Percentiles rank a stretch among this genome's conserved stretches.
These are phyloP conservation scores for Chrysopilus asiliformis DNA, from an alignment of 2,888 invertebrate species.

Conservation along the genomic window DNA sequence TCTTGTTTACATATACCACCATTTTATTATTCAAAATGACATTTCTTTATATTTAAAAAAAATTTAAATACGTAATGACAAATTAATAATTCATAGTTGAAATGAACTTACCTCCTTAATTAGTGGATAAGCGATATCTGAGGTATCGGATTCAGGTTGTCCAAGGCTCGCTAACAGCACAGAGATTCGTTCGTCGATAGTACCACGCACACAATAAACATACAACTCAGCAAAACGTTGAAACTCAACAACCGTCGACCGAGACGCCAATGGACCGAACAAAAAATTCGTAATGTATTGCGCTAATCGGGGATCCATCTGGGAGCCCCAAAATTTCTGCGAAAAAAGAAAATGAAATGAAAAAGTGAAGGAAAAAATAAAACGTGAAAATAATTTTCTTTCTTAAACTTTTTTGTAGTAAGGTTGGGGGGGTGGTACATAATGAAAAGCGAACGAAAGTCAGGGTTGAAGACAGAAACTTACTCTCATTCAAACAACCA, in stretches of 20 bases:
- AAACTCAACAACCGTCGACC: slow-evolving; percentile 42
- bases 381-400: too few species aligned
- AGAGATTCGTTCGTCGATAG: slow-evolving; percentile 47
- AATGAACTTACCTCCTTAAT: slow-evolving; percentile 45
- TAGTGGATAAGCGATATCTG: slow-evolving; percentile 45
- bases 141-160: slow-evolving; percentile 38
- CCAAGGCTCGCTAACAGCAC: slow-evolving; percentile 46
- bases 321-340: slow-evolving; percentile 55
- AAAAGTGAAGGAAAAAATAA: not conserved
- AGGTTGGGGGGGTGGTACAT: too few species aligned
- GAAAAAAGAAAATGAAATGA: too few species aligned
- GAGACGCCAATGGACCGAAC: slow-evolving; percentile 43
- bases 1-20: too few species aligned
- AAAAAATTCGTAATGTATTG: slow-evolving; percentile 55
- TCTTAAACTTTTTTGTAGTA: too few species aligned
- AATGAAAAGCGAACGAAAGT: too few species aligned
- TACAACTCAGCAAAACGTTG: slow-evolving; percentile 54
- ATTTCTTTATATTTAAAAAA: too few species aligned
- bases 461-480: too few species aligned
- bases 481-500: too few species aligned
- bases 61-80: too few species aligned
- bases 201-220: slow-evolving; percentile 54
- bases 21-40: too few species aligned
- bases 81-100: too few species aligned
- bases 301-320: slow-evolving; percentile 51